These are phyloP conservation scores for Drosophila lini DNA, from an alignment of 1,140 invertebrate genomes.

Conservation along the genomic window DNA sequence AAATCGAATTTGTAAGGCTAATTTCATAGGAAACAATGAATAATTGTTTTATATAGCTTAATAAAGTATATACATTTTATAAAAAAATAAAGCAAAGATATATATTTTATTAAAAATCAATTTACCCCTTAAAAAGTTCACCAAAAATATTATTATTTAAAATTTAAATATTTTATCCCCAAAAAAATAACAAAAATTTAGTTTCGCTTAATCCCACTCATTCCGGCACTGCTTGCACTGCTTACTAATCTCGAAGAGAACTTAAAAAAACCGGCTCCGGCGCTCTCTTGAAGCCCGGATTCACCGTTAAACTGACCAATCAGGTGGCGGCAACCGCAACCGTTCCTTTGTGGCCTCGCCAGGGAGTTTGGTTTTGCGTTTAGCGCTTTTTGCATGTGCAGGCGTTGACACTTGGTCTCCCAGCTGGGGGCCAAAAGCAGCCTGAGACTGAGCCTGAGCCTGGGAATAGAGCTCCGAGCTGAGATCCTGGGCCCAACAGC, in stretches of 20 bases:
- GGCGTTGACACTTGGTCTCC: constrained; percentile 68
- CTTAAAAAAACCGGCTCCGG: not conserved
- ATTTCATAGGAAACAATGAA: too few species aligned
- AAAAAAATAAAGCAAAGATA: too few species aligned
- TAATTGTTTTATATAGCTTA: too few species aligned
- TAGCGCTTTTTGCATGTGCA: constrained; percentile 20
- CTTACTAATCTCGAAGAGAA: constrained; percentile 37
- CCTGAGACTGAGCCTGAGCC: constrained; percentile 10
- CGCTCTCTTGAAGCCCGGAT: constrained; percentile 39
- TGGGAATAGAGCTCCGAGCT: constrained; percentile 16
- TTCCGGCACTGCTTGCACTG: constrained; percentile 40
- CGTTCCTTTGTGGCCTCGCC: constrained; percentile 43
- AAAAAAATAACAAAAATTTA: not conserved
- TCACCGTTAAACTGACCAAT: constrained; percentile 45
- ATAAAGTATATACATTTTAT: too few species aligned
- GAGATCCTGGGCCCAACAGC: constrained; percentile 28
- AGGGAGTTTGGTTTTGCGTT: constrained; percentile 40
- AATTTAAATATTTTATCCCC: not conserved
- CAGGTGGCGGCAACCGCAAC: constrained; percentile 32
- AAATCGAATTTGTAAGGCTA: too few species aligned
- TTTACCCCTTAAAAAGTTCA: too few species aligned
- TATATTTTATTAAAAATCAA: too few species aligned
- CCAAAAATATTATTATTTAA: too few species aligned
- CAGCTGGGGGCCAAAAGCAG: constrained; percentile 31
- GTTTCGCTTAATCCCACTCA: constrained; percentile 6